These are phyloP conservation scores for Regulus satrapa DNA, from an alignment of 2,113 vertebrate genomes.

Conservation along the genomic window DNA sequence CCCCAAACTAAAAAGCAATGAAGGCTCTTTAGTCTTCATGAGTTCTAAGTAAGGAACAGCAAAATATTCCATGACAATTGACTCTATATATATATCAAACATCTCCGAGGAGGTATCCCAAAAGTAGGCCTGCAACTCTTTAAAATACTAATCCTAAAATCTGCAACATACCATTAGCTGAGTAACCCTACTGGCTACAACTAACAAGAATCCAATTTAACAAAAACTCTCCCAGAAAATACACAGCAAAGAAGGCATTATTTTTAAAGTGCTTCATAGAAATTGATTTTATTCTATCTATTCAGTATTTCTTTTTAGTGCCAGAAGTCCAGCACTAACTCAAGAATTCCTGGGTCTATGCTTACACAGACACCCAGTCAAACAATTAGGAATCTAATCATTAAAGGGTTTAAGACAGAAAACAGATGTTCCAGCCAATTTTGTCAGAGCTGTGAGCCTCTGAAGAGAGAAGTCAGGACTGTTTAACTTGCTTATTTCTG, in stretches of 20 bases:
- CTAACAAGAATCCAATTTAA: not conserved
- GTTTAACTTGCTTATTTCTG: conserved; percentile 31
- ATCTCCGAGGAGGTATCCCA: not conserved
- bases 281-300: not conserved
- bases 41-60: not conserved
- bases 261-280: not conserved
- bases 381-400: conserved; percentile 34
- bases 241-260: not conserved
- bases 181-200: not conserved
- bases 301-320: not conserved
- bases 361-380: not conserved
- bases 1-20: not conserved
- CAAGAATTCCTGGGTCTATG: not conserved
- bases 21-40: not conserved
- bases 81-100: not conserved
- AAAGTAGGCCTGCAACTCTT: not conserved
- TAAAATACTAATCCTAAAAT: not conserved
- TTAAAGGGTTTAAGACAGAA: conserved; percentile 48
- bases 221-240: not conserved
- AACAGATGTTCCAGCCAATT: conserved; percentile 52
- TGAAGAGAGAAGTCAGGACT: conserved; percentile 19
- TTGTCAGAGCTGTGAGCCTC: conserved; percentile 23
- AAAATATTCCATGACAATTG: not conserved
- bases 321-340: conserved; percentile 6
- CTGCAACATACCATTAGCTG: not conserved